Evolutionary conservation across 2,113 vertebrate genomes (phyloP).

Genomic region (Psettodes erumei): DNA sequence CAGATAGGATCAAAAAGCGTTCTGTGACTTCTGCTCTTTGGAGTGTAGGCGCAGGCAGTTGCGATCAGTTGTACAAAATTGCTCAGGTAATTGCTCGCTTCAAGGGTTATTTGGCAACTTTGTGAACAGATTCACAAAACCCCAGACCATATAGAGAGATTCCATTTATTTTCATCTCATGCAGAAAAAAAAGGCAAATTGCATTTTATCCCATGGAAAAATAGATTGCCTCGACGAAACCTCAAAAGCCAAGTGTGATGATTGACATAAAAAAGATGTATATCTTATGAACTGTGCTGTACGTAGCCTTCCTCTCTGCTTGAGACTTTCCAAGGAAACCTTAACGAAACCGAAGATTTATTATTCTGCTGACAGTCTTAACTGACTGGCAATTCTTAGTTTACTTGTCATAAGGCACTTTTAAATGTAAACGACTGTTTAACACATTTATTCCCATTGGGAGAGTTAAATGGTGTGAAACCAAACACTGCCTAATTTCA

Average conservation of each 20-base stretch:
- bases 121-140: conserved; percentile 19
- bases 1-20: conserved; percentile 8
- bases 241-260: conserved; percentile 20
- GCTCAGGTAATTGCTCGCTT: conserved; percentile 37
- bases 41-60: conserved; percentile 27
- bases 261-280: conserved; percentile 16
- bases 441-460: conserved; percentile 37
- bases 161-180: conserved; percentile 11
- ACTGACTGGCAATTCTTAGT: conserved; percentile 47
- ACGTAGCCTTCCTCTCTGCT: neutral
- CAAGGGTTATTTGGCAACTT: conserved; percentile 28
- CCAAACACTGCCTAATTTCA: conserved; percentile 65
- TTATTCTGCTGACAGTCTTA: conserved; percentile 61
- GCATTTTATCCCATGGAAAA: neutral
- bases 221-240: neutral
- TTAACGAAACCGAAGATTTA: conserved; percentile 52
- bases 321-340: conserved; percentile 26
- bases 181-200: neutral
- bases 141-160: neutral
- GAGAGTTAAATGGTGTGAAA: conserved; percentile 58
- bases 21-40: conserved; percentile 23
- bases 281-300: neutral
- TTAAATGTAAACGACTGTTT: conserved; percentile 72
- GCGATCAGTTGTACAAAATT: conserved; percentile 33
- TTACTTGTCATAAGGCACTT: conserved; percentile 62